phyloP scores from a whole-genome alignment of 92 coral and sea anemone genomes.

The Palythoa heliodiscus region DNA sequence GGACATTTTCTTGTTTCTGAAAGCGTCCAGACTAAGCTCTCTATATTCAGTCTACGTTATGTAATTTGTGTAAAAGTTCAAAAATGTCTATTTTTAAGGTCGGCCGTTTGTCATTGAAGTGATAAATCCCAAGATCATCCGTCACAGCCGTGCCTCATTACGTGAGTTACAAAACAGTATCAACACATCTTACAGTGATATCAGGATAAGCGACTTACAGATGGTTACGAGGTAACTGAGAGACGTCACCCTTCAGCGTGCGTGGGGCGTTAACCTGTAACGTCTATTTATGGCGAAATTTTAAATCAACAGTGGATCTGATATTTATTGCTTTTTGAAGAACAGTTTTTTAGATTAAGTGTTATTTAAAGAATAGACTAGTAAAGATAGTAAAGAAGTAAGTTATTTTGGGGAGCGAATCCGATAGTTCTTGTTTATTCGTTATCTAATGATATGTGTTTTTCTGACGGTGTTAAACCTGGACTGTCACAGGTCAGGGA shows the following conservation, averaged over 20 bases:
- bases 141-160: conserved; percentile 57
- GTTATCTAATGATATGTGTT: too few relatives aligned
- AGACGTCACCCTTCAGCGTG: neutral
- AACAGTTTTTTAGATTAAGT: neutral
- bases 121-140: conserved; percentile 78
- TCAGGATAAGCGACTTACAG: conserved; percentile 82
- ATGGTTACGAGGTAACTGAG: conserved; percentile 74
- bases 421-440: too few relatives aligned
- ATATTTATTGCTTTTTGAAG: neutral
- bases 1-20: too few relatives aligned
- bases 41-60: too few relatives aligned
- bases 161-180: conserved; percentile 68
- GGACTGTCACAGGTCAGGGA: too few relatives aligned
- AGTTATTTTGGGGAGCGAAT: too few relatives aligned
- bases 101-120: conserved; percentile 94
- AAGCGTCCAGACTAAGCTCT: too few relatives aligned
- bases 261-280: neutral
- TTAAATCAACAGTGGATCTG: neutral
- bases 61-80: neutral
- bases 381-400: neutral
- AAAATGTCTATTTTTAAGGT: conserved; percentile 55
- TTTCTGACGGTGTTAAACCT: too few relatives aligned
- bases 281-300: neutral
- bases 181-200: conserved; percentile 71
- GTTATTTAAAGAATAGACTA: too few relatives aligned